Conservation (phyloP, 2,113 vertebrate genomes). For the Accipiter virgatus region DNA sequence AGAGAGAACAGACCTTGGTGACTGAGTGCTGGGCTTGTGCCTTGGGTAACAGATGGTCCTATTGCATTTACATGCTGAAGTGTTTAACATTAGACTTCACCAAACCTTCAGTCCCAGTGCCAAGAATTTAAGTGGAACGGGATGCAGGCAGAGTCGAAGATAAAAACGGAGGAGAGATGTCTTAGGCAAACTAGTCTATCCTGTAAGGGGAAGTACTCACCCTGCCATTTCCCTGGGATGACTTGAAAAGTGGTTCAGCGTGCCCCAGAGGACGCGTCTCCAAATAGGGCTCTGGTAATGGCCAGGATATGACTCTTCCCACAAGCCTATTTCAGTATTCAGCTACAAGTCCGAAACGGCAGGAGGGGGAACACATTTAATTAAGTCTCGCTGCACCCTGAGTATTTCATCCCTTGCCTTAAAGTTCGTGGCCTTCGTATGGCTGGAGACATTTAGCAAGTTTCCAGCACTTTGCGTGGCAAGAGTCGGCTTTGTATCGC, state of each 20-base stretch:
- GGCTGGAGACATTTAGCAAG: not conserved
- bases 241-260: not conserved
- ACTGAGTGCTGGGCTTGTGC: not conserved
- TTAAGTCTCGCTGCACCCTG: not conserved
- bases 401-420: not conserved
- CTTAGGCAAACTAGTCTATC: not conserved
- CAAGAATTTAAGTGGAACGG: not conserved
- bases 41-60: not conserved
- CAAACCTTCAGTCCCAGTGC: not conserved
- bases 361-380: not conserved
- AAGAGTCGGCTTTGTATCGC: not conserved
- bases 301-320: not conserved
- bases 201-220: not conserved
- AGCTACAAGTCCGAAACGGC: not conserved
- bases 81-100: not conserved
- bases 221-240: not conserved
- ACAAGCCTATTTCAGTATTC: not conserved
- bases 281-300: not conserved
- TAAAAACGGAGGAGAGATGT: not conserved
- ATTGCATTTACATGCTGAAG: not conserved
- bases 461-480: not conserved
- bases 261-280: not conserved
- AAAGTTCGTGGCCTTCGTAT: not conserved
- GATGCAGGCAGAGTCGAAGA: not conserved
- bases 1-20: not conserved